phyloP scores from a whole-genome alignment of 2,888 invertebrate species.

The Gymnocheta viridis region DNA sequence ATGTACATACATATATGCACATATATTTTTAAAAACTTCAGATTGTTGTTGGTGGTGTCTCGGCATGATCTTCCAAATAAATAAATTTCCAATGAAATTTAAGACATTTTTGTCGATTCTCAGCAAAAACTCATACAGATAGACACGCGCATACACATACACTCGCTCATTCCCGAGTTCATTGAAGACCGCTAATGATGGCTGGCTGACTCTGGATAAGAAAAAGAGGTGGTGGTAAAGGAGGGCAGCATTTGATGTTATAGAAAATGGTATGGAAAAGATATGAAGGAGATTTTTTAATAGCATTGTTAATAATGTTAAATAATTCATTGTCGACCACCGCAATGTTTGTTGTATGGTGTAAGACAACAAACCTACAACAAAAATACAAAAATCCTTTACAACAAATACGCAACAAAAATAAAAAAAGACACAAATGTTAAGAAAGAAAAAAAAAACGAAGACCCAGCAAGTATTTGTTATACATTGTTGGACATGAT shows the following conservation, averaged over 20 bases:
- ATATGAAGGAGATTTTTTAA: slow-evolving; percentile 61
- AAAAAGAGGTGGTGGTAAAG: slow-evolving; percentile 31
- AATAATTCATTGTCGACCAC: slow-evolving; percentile 72
- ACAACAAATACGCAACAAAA: slow-evolving; percentile 4
- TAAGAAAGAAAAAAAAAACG: neutral
- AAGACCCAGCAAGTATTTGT: slow-evolving; percentile 30
- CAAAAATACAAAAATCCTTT: slow-evolving; percentile 31
- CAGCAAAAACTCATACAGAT: slow-evolving; percentile 21
- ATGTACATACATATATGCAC: no score
- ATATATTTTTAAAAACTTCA: slow-evolving; percentile 37
- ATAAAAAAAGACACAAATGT: neutral
- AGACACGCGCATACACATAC: neutral
- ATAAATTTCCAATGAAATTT: slow-evolving; percentile 69
- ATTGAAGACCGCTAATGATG: slow-evolving; percentile 62
- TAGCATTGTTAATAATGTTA: slow-evolving; percentile 71
- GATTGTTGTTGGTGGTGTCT: slow-evolving; percentile 58
- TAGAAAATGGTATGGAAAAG: slow-evolving; percentile 38
- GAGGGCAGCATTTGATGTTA: slow-evolving; percentile 47
- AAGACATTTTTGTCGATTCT: slow-evolving; percentile 58
- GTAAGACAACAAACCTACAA: slow-evolving; percentile 44
- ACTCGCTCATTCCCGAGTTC: slow-evolving; percentile 34
- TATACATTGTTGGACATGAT: neutral
- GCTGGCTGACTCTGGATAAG: neutral
- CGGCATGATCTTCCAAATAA: slow-evolving; percentile 67
- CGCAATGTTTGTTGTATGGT: slow-evolving; percentile 61